Conservation (phyloP, 2,797 vertebrate species). For the Hipposideros larvatus region DNA sequence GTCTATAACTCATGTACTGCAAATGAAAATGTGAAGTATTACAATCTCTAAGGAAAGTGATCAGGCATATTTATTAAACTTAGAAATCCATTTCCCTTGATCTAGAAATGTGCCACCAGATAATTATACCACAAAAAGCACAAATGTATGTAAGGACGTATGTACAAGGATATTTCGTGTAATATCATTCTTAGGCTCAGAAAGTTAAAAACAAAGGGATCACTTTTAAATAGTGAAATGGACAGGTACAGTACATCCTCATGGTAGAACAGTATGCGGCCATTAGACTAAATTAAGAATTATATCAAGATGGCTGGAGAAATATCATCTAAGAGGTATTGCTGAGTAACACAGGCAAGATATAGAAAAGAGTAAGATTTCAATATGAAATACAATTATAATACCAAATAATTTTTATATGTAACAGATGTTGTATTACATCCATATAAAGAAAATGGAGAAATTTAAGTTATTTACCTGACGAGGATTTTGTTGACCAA, state of each 20-base stretch:
- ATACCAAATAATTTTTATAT: conserved; percentile 9
- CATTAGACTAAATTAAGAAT: conserved; percentile 12
- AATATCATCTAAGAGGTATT: neutral
- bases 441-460: neutral
- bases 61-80: conserved; percentile 15
- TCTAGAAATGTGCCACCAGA: conserved; percentile 2
- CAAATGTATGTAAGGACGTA: neutral
- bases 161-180: neutral
- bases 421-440: neutral
- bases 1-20: neutral
- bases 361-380: neutral
- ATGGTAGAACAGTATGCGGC: neutral
- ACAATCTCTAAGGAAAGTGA: neutral
- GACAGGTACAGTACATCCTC: neutral
- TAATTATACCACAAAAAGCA: neutral
- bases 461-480: conserved; percentile 86
- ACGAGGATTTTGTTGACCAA: conserved; percentile 90
- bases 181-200: neutral
- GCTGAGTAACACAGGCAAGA: neutral
- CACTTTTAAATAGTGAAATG: neutral
- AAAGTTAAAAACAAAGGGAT: conserved; percentile 16
- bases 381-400: neutral
- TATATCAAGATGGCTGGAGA: neutral
- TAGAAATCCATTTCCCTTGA: conserved; percentile 18
- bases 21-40: conserved; percentile 7